A percentile compares a stretch with the other conserved stretches of the same genome.
Evolutionary conservation across 2,888 invertebrate species (phyloP).

Genomic region (Xestia xanthographa): DNA sequence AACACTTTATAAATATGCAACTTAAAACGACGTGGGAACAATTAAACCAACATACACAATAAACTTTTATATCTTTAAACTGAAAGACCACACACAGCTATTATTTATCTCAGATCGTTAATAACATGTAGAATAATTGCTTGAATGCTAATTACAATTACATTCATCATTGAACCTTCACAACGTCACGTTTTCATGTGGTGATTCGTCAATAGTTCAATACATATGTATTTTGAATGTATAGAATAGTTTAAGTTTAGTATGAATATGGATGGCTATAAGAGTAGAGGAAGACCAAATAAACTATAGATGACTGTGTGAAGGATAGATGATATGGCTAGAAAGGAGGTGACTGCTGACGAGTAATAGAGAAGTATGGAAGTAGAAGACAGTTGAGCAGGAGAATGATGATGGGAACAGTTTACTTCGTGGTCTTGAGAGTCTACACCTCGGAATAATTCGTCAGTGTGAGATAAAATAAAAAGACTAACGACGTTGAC

Average conservation of each 20-base stretch:
- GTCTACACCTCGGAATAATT: neutral
- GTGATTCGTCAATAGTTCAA: conserved; percentile 8
- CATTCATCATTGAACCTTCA: conserved; percentile 20
- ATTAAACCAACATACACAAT: neutral
- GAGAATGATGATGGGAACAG: neutral
- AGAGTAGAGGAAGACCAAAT: neutral
- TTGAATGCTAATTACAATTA: conserved; percentile 28
- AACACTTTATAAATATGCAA: neutral
- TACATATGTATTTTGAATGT: conserved; percentile 10
- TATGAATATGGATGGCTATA: neutral
- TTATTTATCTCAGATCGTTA: conserved; percentile 21
- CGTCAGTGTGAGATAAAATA: neutral
- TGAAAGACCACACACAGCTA: conserved; percentile 37
- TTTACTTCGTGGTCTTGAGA: neutral
- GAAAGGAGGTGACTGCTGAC: neutral
- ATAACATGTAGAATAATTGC: conserved; percentile 23
- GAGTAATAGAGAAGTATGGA: neutral
- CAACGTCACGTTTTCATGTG: conserved; percentile 34
- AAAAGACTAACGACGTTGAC: neutral
- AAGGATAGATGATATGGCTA: neutral
- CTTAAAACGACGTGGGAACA: conserved; percentile 7
- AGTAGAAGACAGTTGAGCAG: neutral
- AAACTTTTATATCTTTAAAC: neutral
- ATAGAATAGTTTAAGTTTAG: neutral
- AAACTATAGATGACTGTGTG: neutral